Conservation (phyloP, 2,797 vertebrate species). For the Cuculus canorus region DNA sequence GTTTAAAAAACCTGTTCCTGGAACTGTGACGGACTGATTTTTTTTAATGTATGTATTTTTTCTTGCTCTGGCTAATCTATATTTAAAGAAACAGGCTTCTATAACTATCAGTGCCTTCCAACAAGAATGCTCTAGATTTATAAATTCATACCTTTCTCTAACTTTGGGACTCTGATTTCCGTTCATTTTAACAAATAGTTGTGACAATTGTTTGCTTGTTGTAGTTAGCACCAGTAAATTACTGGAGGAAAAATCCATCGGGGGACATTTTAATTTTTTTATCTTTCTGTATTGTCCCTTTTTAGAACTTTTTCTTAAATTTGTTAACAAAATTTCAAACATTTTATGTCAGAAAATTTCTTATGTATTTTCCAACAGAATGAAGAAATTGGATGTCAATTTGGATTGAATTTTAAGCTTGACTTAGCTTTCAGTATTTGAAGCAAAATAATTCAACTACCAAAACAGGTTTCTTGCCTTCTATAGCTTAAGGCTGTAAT, state of each 20-base stretch:
- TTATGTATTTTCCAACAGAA: background rate
- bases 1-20: constrained; percentile 66
- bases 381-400: background rate
- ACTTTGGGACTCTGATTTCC: background rate
- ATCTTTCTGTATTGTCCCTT: background rate
- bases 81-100: constrained; percentile 42
- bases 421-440: constrained; percentile 74
- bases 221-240: background rate
- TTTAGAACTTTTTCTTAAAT: background rate
- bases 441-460: constrained; percentile 73
- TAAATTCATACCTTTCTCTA: background rate
- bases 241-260: background rate
- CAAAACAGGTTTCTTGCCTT: constrained; percentile 72
- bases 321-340: background rate
- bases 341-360: background rate
- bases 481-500: constrained; percentile 77
- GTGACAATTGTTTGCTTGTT: background rate
- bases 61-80: background rate
- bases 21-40: constrained; percentile 45
- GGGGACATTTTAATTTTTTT: background rate
- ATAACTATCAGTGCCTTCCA: background rate
- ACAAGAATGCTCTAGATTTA: background rate
- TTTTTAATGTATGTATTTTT: constrained; percentile 39
- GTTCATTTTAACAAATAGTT: background rate
- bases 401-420: constrained; percentile 63